phyloP scores from a whole-genome alignment of 2,797 vertebrate species.

The Oreochromis grahami region DNA sequence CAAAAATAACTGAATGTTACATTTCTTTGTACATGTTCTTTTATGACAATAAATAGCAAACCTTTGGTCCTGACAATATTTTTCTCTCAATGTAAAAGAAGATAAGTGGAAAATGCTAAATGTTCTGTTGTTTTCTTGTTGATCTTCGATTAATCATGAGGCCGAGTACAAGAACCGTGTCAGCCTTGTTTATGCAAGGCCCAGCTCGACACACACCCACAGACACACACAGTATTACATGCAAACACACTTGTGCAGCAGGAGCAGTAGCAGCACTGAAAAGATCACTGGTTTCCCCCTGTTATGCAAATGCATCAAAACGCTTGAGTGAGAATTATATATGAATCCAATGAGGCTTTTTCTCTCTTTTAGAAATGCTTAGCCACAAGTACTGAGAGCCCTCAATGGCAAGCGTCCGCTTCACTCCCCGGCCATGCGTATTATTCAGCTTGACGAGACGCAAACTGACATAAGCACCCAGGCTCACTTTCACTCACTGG shows the following conservation, averaged over 20 bases:
- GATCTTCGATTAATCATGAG: conserved; percentile 60
- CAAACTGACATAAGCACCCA: conserved; percentile 96
- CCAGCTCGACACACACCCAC: conserved; percentile 28
- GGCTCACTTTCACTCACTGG: conserved; percentile 89
- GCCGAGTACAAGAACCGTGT: conserved; percentile 64
- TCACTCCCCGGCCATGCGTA: conserved; percentile 84
- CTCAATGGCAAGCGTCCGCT: conserved; percentile 73
- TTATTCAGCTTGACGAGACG: conserved; percentile 91
- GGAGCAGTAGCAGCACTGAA: conserved; percentile 64
- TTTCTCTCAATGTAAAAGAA: not conserved
- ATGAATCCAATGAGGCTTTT: conserved; percentile 91
- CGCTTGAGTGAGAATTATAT: conserved; percentile 95
- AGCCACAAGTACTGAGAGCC: conserved; percentile 78
- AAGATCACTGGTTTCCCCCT: conserved; percentile 73
- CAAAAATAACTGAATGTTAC: not conserved
- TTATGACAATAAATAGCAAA: conserved; percentile 12
- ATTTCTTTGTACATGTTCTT: not conserved
- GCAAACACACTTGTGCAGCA: conserved; percentile 64
- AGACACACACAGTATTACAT: conserved; percentile 42
- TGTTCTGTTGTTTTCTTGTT: conserved; percentile 55
- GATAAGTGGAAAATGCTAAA: conserved; percentile 47
- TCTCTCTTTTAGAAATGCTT: conserved; percentile 81
- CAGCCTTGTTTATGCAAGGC: conserved; percentile 55
- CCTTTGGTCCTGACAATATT: not conserved
- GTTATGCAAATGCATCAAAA: conserved; percentile 85